Conservation (phyloP, 2,797 vertebrate genomes). For the Discoglossus pictus region DNA sequence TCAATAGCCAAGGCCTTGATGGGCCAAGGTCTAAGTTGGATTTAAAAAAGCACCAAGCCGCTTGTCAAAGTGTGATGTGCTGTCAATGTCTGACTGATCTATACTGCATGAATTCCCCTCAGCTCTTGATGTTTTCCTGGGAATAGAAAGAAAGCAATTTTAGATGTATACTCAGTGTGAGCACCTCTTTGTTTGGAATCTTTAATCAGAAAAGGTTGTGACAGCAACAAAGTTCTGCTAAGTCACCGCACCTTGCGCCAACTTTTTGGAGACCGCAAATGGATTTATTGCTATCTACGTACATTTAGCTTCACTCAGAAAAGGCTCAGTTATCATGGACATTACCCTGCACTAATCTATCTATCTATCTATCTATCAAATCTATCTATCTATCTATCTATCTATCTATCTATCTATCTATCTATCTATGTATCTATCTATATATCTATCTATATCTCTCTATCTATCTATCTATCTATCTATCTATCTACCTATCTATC, state of each 20-base stretch:
- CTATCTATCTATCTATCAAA: too few relatives aligned
- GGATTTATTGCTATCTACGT: too few relatives aligned
- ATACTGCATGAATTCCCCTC: slow-evolving; percentile 75
- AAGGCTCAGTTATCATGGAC: too few relatives aligned
- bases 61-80: slow-evolving; percentile 74
- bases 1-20: slow-evolving; percentile 77
- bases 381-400: too few relatives aligned
- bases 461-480: too few relatives aligned
- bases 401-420: too few relatives aligned
- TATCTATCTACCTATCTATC: too few relatives aligned
- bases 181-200: slow-evolving; percentile 70
- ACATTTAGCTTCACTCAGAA: too few relatives aligned
- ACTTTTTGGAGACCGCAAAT: too few relatives aligned
- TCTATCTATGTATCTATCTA: too few relatives aligned
- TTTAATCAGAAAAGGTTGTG: slow-evolving; percentile 57
- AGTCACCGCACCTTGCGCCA: slow-evolving; percentile 14
- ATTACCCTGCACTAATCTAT: too few relatives aligned
- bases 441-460: too few relatives aligned
- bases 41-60: slow-evolving; percentile 78
- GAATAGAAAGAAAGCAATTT: slow-evolving; percentile 74
- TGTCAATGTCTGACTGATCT: slow-evolving; percentile 78
- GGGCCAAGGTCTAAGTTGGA: slow-evolving; percentile 72
- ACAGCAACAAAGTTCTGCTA: slow-evolving; percentile 34
- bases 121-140: slow-evolving; percentile 68
- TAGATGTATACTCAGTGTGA: slow-evolving; percentile 65